phyloP scores from a whole-genome alignment of 2,888 invertebrate genomes.

The Liopterus haemorrhoidalis region DNA sequence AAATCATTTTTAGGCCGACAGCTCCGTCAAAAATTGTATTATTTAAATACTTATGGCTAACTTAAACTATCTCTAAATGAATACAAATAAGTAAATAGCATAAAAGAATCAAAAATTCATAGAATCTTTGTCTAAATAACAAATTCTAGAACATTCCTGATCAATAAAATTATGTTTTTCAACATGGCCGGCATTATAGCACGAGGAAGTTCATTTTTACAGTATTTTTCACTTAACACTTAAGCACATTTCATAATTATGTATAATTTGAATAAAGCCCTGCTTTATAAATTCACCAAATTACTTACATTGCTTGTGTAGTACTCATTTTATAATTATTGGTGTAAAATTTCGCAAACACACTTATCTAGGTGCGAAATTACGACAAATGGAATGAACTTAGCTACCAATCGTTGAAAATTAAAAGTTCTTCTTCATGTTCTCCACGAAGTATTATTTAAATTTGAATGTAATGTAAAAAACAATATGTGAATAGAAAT shows the following conservation, averaged over 20 bases:
- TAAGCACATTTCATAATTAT: neutral
- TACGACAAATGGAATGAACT: no score
- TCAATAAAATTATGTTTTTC: slow-evolving; percentile 42
- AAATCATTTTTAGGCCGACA: slow-evolving; percentile 12
- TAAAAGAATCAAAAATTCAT: no score
- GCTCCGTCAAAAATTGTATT: slow-evolving; percentile 9
- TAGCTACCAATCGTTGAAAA: no score
- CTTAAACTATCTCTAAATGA: no score
- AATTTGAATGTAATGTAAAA: no score
- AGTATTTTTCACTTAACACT: slow-evolving; percentile 5
- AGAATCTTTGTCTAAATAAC: slow-evolving; percentile 14
- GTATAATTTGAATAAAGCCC: neutral
- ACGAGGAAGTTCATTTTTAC: slow-evolving; percentile 33
- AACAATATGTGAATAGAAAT: no score
- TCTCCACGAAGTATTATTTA: no score
- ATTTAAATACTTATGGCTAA: slow-evolving; percentile 2
- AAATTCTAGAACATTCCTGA: slow-evolving; percentile 42
- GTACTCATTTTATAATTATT: slow-evolving; percentile 21
- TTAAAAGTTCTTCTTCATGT: no score
- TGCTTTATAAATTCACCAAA: neutral
- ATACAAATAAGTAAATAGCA: no score
- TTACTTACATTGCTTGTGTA: slow-evolving; percentile 21
- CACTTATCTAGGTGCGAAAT: slow-evolving; percentile 5
- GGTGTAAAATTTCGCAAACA: no score
- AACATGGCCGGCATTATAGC: slow-evolving; percentile 43